Percentiles rank a stretch among this genome's conserved stretches.
Evolutionary conservation across 2,888 invertebrate genomes (phyloP).

Genomic region (Drepanosiphum platanoidis): DNA sequence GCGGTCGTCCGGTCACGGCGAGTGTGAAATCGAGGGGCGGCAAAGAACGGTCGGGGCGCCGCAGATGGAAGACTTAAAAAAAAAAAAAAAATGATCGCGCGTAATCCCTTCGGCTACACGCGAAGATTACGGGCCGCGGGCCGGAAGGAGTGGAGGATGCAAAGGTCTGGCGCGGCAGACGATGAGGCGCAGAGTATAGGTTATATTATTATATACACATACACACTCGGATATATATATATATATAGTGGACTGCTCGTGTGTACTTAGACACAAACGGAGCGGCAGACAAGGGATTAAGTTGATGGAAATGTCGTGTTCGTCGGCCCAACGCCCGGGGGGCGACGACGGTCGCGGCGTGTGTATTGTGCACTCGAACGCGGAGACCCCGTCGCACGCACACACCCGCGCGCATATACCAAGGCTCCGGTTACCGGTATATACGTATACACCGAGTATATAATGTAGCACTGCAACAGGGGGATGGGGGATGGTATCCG

Average conservation of each 20-base stretch:
- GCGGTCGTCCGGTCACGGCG: too few species aligned
- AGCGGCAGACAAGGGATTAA: constrained; percentile 30
- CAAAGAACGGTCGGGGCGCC: background rate
- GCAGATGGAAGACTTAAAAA: background rate
- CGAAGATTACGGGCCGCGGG: background rate
- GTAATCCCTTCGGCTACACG: background rate
- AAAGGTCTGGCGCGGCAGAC: too few species aligned
- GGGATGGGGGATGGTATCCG: background rate
- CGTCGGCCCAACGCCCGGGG: background rate
- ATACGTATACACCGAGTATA: background rate
- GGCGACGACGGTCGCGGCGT: background rate
- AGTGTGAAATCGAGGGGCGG: too few species aligned
- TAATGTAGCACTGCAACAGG: background rate
- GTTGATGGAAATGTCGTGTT: constrained; percentile 59
- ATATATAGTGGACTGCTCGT: background rate
- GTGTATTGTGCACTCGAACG: background rate
- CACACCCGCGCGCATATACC: background rate
- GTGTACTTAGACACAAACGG: background rate
- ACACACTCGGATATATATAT: too few species aligned
- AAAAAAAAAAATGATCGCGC: background rate
- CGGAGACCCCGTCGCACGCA: background rate
- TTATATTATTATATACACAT: too few species aligned
- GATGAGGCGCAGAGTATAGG: background rate
- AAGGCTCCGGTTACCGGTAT: background rate
- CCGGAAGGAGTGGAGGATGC: background rate